These are phyloP conservation scores for Oreamnos americanus DNA, from an alignment of 2,113 vertebrate species.

Conservation along the genomic window DNA sequence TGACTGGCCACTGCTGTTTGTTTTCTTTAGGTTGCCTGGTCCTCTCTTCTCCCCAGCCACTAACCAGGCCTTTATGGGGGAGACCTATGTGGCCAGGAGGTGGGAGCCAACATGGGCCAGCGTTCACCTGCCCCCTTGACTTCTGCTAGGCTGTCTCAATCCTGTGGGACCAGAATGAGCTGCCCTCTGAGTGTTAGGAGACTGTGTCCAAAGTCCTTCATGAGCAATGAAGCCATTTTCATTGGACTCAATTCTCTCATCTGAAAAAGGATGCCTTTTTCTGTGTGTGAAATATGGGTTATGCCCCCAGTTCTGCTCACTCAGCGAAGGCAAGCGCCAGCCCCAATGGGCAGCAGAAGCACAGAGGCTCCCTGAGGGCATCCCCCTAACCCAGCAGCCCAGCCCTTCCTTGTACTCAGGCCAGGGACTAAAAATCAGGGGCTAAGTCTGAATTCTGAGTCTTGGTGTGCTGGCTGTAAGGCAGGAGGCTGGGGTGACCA, in stretches of 20 bases:
- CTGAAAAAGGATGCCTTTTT: neutral
- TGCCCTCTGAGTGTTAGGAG: neutral
- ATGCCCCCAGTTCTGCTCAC: neutral
- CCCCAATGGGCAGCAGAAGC: neutral
- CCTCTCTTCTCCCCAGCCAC: neutral
- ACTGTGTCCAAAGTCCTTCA: neutral
- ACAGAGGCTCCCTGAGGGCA: neutral
- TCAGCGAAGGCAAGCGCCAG: neutral
- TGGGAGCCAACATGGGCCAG: neutral
- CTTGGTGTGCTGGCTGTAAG: neutral
- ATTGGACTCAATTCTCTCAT: neutral
- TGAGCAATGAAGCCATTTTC: neutral
- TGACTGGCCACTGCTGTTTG: neutral
- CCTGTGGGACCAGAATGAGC: neutral
- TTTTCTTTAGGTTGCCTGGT: neutral
- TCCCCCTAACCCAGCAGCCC: neutral
- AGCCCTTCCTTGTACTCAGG: neutral
- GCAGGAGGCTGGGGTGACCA: neutral
- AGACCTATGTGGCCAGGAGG: neutral
- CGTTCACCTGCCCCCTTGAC: neutral
- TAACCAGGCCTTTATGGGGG: neutral
- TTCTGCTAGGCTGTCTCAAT: neutral
- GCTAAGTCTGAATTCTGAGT: neutral
- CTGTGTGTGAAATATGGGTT: neutral
- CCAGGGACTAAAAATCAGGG: neutral